Evolutionary conservation across 2,113 vertebrate species (phyloP), one percentile per base, ranked within the genome.

Genomic region (Pelvicachromis taeniatus): DNA sequence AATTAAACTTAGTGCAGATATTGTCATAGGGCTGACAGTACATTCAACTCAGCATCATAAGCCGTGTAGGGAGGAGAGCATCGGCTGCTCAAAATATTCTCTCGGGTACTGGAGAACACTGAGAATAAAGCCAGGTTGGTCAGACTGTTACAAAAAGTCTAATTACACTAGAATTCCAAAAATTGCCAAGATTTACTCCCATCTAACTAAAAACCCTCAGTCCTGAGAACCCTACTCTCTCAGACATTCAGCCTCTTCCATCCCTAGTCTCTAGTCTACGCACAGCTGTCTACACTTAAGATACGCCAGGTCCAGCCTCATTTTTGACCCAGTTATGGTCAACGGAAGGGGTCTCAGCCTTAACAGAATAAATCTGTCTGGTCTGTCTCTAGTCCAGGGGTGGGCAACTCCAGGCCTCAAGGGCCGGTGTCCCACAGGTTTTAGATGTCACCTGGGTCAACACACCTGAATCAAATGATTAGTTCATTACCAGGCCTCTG

Each of bases 61-160:
- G 61, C 11, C 35, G 5, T 65, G n/a, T 13, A 9, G 19, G 35
- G 61, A 65, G 61, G 61, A 65, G 61, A 14, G 35, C 35, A 40
- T 65, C 7, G 17, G 61, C 33, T 65, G 19, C 0, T 65, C 4
- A 5, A 65, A 65, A 21, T 1, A 40, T 65, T 65, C 2, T 40
- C 4, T 40, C 2, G 0, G 2, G 35, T 9, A 40, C 11, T 40
- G 11, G 61, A 23, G 61, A 65, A 1, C 61, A 65, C 0, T 0
- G 61, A 40, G 4, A 65, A 65, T 65, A 65, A 65, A 40, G 61
- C 61, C 61, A 14, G 61, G 35, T 5, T 65, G 35, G 12, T 65
- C 61, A 65, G 35, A 40, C 61, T 65, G 7, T 40, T 65, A 23
- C 0, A 2, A 40, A 35, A 65, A 65, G 61, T 40, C 11, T 40